Conservation (phyloP, 1,140 invertebrate species). For the Elymnias hypermnestra region DNA sequence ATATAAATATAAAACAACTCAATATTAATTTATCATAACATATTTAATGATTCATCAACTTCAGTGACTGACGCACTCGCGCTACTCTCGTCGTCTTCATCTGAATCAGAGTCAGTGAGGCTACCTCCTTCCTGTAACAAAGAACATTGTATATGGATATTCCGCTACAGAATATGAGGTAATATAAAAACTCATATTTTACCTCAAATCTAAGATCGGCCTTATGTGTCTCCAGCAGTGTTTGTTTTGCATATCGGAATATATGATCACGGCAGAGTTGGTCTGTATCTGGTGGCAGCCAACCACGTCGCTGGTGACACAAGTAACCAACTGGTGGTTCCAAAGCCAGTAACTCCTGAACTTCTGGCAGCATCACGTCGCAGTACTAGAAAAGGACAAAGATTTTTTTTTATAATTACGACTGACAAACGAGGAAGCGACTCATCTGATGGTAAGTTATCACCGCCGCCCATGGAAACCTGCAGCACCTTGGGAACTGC, state of each 20-base stretch:
- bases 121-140: conserved; percentile 33
- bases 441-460: no score
- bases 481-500: no score
- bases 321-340: conserved; percentile 80
- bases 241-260: conserved; percentile 45
- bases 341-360: conserved; percentile 85
- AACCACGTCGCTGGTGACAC: conserved; percentile 85
- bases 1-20: conserved; percentile 8
- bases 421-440: no score
- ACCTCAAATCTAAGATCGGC: conserved; percentile 54
- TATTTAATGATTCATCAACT: conserved; percentile 13
- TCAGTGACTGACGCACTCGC: conserved; percentile 22
- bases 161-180: background rate
- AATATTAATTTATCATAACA: background rate
- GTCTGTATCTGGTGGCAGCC: conserved; percentile 83
- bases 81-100: conserved; percentile 29
- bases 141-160: conserved; percentile 1
- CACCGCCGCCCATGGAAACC: no score
- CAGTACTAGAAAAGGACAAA: conserved; percentile 79
- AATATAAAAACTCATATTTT: no score
- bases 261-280: conserved; percentile 67
- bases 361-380: conserved; percentile 89
- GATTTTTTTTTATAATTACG: no score
- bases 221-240: conserved; percentile 35
- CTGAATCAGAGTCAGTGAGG: conserved; percentile 35